A percentile compares a stretch with the other conserved stretches of the same genome.
phyloP scores from a whole-genome alignment of 23 tunicate genomes.

The Oikopleura vanhoeffeni region DNA sequence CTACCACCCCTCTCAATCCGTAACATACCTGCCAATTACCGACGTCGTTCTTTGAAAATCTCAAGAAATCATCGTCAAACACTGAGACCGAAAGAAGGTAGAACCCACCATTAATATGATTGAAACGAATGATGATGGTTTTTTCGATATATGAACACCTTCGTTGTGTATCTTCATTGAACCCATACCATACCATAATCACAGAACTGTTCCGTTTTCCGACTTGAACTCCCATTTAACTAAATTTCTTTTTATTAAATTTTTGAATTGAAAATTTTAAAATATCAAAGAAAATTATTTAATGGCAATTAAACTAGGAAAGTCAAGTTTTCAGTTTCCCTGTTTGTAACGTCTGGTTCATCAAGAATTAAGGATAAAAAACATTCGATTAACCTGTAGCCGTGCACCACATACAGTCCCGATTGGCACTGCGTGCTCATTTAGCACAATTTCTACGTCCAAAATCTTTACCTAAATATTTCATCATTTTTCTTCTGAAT shows the following conservation, averaged over 20 bases:
- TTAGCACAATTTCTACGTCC: slow-evolving; percentile 19
- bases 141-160: slow-evolving; percentile 64
- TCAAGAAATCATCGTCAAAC: slow-evolving; percentile 29
- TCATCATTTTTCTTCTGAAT: slow-evolving; percentile 71
- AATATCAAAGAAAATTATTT: too few relatives aligned
- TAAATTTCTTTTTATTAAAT: neutral
- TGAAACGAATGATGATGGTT: slow-evolving; percentile 68
- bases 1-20: neutral
- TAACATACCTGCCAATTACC: slow-evolving; percentile 24
- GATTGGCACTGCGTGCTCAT: neutral
- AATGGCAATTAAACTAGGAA: too few relatives aligned
- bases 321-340: too few relatives aligned
- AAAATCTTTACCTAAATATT: slow-evolving; percentile 58
- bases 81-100: slow-evolving; percentile 34
- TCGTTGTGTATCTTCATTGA: slow-evolving; percentile 43
- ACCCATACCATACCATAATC: slow-evolving; percentile 64
- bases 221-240: slow-evolving; percentile 25
- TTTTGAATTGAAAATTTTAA: too few relatives aligned
- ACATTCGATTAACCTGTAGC: too few relatives aligned
- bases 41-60: slow-evolving; percentile 25
- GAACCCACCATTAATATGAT: slow-evolving; percentile 60
- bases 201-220: slow-evolving; percentile 40
- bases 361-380: too few relatives aligned
- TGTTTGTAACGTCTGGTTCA: too few relatives aligned
- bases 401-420: neutral